These are phyloP conservation scores for Gymnodraco acuticeps DNA, from an alignment of 2,797 vertebrate species.

Conservation along the genomic window DNA sequence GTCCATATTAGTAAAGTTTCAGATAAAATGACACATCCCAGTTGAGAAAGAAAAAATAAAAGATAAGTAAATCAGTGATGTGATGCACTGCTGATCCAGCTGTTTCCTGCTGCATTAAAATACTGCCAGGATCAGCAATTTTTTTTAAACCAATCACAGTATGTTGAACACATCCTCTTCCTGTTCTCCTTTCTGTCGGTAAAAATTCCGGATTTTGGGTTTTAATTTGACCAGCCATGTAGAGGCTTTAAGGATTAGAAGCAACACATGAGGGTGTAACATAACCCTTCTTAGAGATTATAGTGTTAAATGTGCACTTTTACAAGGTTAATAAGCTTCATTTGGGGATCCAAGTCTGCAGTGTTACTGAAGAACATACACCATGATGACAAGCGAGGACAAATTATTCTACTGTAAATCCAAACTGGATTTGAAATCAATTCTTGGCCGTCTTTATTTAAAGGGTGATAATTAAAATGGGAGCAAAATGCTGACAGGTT, in stretches of 20 bases:
- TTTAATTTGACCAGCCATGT: neutral
- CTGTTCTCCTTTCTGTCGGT: constrained; percentile 16
- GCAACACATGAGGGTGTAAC: neutral
- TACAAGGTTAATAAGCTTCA: constrained; percentile 36
- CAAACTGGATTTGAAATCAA: constrained; percentile 34
- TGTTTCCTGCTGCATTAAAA: constrained; percentile 52
- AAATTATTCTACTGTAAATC: constrained; percentile 17
- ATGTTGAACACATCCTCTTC: constrained; percentile 42
- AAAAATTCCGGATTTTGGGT: neutral
- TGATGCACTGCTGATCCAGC: constrained; percentile 23
- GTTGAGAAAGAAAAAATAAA: constrained; percentile 14
- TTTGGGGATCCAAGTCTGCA: neutral
- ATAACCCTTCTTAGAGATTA: neutral
- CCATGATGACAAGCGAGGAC: neutral
- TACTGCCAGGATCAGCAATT: constrained; percentile 45
- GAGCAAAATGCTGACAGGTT: constrained; percentile 54
- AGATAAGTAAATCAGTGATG: constrained; percentile 31
- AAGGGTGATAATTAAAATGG: constrained; percentile 61
- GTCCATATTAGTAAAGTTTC: too few species aligned
- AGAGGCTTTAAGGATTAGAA: neutral
- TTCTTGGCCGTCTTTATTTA: constrained; percentile 12
- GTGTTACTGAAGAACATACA: neutral
- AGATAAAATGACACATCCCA: too few species aligned
- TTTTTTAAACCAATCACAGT: constrained; percentile 35
- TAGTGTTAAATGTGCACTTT: constrained; percentile 20